Evolutionary conservation across 1,140 invertebrate genomes (phyloP).

Genomic region (Drosophila carrolli): DNA sequence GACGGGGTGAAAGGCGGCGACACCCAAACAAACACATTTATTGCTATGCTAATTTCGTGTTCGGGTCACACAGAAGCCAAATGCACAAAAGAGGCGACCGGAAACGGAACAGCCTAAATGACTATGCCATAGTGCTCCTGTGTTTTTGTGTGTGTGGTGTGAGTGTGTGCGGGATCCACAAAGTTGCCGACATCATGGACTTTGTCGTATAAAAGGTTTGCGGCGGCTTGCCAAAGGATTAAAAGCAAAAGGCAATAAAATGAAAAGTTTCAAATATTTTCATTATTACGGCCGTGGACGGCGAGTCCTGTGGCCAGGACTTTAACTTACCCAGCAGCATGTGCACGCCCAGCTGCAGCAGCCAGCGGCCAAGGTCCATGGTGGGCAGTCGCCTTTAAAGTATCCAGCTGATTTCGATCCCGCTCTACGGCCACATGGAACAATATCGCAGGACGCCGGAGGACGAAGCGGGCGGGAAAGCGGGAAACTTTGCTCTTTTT

Average conservation of each 20-base stretch:
- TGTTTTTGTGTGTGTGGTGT: constrained; percentile 15
- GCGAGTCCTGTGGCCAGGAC: constrained; percentile 1
- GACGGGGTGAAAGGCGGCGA: constrained; percentile 37
- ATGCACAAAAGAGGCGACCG: constrained; percentile 74
- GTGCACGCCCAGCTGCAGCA: constrained; percentile 71
- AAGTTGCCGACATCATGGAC: constrained; percentile 72
- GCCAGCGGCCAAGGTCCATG: constrained; percentile 65
- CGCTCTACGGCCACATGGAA: constrained; percentile 24
- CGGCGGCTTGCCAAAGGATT: constrained; percentile 69
- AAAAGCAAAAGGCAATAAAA: constrained; percentile 83
- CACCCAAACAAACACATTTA: constrained; percentile 69
- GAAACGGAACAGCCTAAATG: constrained; percentile 82
- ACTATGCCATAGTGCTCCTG: constrained; percentile 66
- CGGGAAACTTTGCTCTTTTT: constrained; percentile 43
- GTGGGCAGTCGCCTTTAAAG: constrained; percentile 51
- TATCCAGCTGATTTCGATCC: constrained; percentile 29
- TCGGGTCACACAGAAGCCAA: constrained; percentile 63
- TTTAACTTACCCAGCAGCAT: constrained; percentile 75
- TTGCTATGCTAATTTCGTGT: constrained; percentile 73
- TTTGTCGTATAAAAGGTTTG: constrained; percentile 73
- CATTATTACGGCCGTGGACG: constrained; percentile 56
- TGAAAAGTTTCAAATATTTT: constrained; percentile 81
- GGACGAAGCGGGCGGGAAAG: not conserved
- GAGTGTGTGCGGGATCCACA: constrained; percentile 46
- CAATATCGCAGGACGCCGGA: constrained; percentile 6